Evolutionary conservation across 2,797 vertebrate species (phyloP), one percentile per base, ranked within the genome.

Genomic region (Malurus splendens): DNA sequence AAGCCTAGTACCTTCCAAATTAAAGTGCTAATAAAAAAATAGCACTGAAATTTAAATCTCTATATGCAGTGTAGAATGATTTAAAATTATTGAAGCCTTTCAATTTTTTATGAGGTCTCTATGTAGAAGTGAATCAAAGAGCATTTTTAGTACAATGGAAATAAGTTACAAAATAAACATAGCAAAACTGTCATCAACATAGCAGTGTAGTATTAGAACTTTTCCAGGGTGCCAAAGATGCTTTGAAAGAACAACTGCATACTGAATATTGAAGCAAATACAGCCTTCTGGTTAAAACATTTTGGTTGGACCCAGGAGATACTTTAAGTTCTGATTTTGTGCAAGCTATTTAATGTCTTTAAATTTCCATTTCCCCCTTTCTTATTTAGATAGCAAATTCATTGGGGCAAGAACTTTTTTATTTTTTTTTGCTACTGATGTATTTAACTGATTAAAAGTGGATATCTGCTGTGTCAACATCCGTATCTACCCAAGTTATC

Each of bases 11-110:
- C 41, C 90, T 95, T 96, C 94, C 88, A 97, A 97, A 97, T 97
- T 96, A 96, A 96, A 97, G 82, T 94, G 75, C 66, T 96, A 97
- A 97, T 96, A 96, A 97, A 96, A 94, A 97, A 96, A 97, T 95
- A 96, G 20, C 73, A 82, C 74, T 91, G 93, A 96, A 97, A 95
- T 95, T 96, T 96, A 96, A 96, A 95, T 97, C 89, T 96, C 91
- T 68, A 80, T 94, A 90, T 95, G 90, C 91, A 94, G 85, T 74
- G 68, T 62, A 93, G 64, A 95, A 96, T 96, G 94, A 96, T 96
- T 97, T 96, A 96, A 96, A 96, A 95, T 95, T 96, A 96, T 94
- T 96, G 94, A 96, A 96, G 82, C 44, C 7, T 95, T 96, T 97
- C 90, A 93, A 96, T 96, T 95, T 97, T 97, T 97, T 95, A 97